A percentile compares a stretch with the other conserved stretches of the same genome.
phyloP scores from a whole-genome alignment of 2,797 vertebrate genomes.

The Anas bernieri region DNA sequence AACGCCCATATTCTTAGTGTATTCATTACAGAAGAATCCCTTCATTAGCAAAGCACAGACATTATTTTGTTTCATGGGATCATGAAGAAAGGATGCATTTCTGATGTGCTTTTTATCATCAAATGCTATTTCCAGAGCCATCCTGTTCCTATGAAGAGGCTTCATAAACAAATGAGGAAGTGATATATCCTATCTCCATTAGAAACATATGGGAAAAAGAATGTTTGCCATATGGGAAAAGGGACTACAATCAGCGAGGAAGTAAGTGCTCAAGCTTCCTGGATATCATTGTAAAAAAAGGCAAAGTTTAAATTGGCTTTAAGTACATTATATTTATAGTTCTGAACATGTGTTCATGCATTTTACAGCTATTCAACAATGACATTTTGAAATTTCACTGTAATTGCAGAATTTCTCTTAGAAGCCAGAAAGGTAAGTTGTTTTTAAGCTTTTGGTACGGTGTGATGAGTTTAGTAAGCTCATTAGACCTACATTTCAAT shows the following conservation, averaged over 20 bases:
- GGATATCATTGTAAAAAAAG: background rate
- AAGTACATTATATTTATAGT: slow-evolving; percentile 20
- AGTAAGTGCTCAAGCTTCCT: background rate
- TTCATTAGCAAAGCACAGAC: background rate
- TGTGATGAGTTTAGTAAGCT: background rate
- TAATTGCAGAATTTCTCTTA: background rate
- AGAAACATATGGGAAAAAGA: background rate
- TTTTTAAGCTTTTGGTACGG: background rate
- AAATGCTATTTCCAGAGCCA: background rate
- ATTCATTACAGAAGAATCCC: background rate
- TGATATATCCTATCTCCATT: background rate
- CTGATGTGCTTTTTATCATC: background rate
- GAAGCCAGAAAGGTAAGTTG: background rate
- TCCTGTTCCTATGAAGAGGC: background rate
- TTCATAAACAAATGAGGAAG: slow-evolving; percentile 11
- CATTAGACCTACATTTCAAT: background rate
- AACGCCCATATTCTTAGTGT: background rate
- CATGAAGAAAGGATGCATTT: background rate
- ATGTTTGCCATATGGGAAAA: background rate
- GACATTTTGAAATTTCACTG: background rate
- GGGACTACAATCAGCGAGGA: background rate
- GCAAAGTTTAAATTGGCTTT: slow-evolving; percentile 13
- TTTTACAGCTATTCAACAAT: slow-evolving; percentile 35
- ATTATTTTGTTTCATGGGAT: background rate
- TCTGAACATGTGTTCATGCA: background rate